A percentile compares a stretch with the other conserved stretches of the same genome.
These are phyloP conservation scores for Boloria euphrosyne DNA, from an alignment of 2,888 invertebrate species.

Conservation along the genomic window DNA sequence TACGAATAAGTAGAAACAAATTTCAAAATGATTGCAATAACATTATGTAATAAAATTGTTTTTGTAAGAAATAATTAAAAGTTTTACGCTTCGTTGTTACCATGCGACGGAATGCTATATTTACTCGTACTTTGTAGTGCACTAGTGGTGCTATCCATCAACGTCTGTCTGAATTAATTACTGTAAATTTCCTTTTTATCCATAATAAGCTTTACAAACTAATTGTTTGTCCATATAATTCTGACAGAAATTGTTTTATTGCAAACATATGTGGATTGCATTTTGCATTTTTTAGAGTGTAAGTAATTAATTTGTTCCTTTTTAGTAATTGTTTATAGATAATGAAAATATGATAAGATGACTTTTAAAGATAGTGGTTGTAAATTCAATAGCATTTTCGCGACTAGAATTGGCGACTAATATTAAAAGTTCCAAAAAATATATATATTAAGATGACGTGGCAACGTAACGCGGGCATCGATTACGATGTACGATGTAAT, in stretches of 20 bases:
- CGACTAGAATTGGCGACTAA: neutral
- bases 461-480: constrained; percentile 63
- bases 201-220: constrained; percentile 33
- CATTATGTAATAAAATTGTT: neutral
- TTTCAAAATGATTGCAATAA: neutral
- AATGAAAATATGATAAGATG: too few relatives aligned
- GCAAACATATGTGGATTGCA: constrained; percentile 17
- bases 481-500: constrained; percentile 73
- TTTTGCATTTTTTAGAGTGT: neutral
- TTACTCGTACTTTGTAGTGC: constrained; percentile 43
- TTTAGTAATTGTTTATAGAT: neutral
- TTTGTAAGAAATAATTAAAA: constrained; percentile 35
- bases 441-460: constrained; percentile 26
- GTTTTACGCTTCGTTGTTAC: constrained; percentile 28
- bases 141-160: constrained; percentile 61
- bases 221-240: constrained; percentile 30
- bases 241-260: constrained; percentile 23
- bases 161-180: constrained; percentile 60
- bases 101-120: constrained; percentile 43
- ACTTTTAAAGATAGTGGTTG: neutral
- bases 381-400: neutral
- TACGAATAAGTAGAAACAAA: too few relatives aligned
- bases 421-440: constrained; percentile 13
- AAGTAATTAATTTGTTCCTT: neutral
- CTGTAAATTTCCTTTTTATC: constrained; percentile 48